Evolutionary conservation across 2,888 invertebrate species (phyloP).

Genomic region (Troilus luridus): DNA sequence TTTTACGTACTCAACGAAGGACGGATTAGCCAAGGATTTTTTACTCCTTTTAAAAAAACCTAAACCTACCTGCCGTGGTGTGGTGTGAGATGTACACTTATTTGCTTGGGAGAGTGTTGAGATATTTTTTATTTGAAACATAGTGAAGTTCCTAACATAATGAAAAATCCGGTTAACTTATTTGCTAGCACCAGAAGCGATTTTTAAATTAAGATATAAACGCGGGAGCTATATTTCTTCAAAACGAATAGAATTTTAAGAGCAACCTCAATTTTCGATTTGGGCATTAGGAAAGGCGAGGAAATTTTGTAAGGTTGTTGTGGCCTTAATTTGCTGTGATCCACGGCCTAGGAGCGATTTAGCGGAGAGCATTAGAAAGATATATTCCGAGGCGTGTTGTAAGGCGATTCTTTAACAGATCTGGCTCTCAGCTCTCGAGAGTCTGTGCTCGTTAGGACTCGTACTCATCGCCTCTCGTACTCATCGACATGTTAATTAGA

Average conservation of each 20-base stretch:
- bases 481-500: constrained; percentile 3
- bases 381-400: constrained; percentile 23
- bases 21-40: too few relatives aligned
- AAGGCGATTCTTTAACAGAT: constrained; percentile 3
- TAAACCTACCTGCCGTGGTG: too few relatives aligned
- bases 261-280: neutral
- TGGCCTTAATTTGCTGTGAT: constrained; percentile 24
- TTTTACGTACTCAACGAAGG: too few relatives aligned
- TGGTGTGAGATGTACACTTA: too few relatives aligned
- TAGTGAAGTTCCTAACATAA: too few relatives aligned
- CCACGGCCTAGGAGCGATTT: constrained; percentile 5
- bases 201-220: neutral
- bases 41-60: too few relatives aligned
- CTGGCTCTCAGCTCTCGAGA: neutral
- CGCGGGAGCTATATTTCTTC: neutral
- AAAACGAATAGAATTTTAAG: neutral
- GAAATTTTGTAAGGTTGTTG: constrained; percentile 24
- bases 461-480: neutral
- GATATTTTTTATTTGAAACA: neutral
- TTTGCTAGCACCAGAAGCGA: neutral
- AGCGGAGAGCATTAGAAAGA: constrained; percentile 10
- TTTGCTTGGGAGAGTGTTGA: too few relatives aligned
- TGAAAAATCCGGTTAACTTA: neutral
- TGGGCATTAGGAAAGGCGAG: constrained; percentile 26
- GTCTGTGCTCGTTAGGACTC: neutral